Conservation (phyloP, 2,113 vertebrate species). For the Chamaetylas fuelleborni region DNA sequence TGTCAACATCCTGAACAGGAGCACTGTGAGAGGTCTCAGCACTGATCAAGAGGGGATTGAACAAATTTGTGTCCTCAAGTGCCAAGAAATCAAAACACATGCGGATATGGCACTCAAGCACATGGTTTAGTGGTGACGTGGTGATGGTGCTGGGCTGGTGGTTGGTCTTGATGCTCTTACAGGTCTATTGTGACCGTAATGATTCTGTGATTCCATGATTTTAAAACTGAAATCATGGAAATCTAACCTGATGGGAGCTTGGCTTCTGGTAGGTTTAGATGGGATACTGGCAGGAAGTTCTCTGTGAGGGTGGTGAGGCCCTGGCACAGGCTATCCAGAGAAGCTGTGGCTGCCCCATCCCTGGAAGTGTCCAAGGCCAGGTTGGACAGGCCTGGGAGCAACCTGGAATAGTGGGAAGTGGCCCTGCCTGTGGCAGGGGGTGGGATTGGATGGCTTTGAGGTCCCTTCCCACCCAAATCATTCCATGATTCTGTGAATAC, state of each 20-base stretch:
- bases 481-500: neutral
- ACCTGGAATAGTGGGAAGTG: neutral
- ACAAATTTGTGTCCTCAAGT: neutral
- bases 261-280: neutral
- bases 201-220: neutral
- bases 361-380: neutral
- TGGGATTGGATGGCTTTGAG: neutral
- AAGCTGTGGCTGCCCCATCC: neutral
- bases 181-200: neutral
- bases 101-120: neutral
- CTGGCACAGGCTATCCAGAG: neutral
- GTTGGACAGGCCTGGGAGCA: fast-evolving
- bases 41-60: neutral
- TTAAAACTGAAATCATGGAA: neutral
- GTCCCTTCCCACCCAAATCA: neutral
- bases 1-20: neutral
- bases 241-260: neutral
- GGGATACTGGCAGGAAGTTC: neutral
- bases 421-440: neutral
- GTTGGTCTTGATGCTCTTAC: neutral
- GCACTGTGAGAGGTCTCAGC: neutral
- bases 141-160: neutral
- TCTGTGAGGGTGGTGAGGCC: neutral
- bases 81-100: neutral
- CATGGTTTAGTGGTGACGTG: neutral